Conservation (phyloP, 2,888 invertebrate genomes). For the Thelaira solivaga region DNA sequence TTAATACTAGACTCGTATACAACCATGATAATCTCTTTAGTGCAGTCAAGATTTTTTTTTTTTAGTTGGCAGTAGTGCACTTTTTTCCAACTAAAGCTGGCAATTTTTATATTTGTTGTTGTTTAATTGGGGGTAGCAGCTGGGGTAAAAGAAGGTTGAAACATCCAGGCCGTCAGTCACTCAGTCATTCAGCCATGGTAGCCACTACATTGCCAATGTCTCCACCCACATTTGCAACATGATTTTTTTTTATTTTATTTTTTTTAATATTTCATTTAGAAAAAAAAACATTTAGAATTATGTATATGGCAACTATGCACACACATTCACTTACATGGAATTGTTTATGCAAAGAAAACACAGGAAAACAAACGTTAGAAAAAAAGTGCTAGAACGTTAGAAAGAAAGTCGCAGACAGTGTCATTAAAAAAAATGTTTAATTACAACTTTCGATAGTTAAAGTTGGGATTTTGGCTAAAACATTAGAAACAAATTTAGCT, state of each 20-base stretch:
- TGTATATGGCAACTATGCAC: constrained; percentile 49
- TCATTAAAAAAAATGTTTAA: too few species aligned
- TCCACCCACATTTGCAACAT: constrained; percentile 45
- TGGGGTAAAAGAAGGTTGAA: not conserved
- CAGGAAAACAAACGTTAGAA: not conserved
- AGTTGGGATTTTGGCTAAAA: too few species aligned
- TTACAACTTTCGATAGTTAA: too few species aligned
- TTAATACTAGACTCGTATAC: constrained; percentile 42
- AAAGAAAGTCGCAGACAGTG: too few species aligned
- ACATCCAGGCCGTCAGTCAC: not conserved
- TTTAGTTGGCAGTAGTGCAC: constrained; percentile 3
- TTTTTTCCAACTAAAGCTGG: constrained; percentile 6
- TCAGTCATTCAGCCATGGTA: constrained; percentile 42
- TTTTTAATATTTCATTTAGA: constrained; percentile 25
- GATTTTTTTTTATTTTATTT: too few species aligned
- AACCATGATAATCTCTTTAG: constrained; percentile 56
- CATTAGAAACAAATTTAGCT: too few species aligned
- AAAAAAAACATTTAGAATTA: constrained; percentile 49
- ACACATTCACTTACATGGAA: not conserved
- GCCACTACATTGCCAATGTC: constrained; percentile 60
- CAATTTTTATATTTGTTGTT: not conserved
- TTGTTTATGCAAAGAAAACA: not conserved
- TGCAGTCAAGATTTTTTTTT: constrained; percentile 13
- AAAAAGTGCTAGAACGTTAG: too few species aligned
- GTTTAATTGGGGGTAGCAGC: too few species aligned